These are phyloP conservation scores for Toxonevra muliebris DNA, from an alignment of 2,888 invertebrate genomes.

Conservation along the genomic window DNA sequence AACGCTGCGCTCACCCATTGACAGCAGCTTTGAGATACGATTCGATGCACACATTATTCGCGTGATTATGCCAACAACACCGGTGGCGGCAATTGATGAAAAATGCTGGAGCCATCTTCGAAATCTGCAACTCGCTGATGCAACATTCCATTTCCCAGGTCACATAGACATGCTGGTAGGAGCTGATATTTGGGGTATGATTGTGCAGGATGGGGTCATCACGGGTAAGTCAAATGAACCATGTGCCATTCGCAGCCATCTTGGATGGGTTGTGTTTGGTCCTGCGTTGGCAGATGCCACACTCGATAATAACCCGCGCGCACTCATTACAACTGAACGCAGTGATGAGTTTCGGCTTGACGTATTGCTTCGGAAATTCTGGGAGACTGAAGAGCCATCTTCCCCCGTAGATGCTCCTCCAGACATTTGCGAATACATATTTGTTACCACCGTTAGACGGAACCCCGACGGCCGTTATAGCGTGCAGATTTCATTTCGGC, in stretches of 20 bases:
- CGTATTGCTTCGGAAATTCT: slow-evolving; percentile 8
- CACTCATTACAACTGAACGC: not conserved
- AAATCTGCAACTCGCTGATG: slow-evolving; percentile 12
- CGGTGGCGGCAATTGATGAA: slow-evolving; percentile 2
- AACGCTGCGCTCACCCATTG: not conserved
- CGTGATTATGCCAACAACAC: slow-evolving; percentile 6
- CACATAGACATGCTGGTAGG: not conserved
- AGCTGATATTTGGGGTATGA: too few species aligned
- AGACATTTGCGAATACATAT: slow-evolving; percentile 16
- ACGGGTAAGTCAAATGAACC: slow-evolving; percentile 1
- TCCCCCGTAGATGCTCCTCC: not conserved
- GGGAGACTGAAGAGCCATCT: slow-evolving; percentile 20
- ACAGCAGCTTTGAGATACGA: not conserved
- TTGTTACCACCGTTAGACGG: slow-evolving; percentile 5
- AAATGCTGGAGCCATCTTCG: not conserved
- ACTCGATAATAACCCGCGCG: not conserved
- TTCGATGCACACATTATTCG: slow-evolving; percentile 15
- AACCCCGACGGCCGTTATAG: slow-evolving; percentile 15
- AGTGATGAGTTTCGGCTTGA: not conserved
- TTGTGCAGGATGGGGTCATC: slow-evolving; percentile 16
- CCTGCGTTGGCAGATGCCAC: slow-evolving; percentile 15
- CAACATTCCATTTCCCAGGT: slow-evolving; percentile 2
- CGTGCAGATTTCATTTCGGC: slow-evolving; percentile 26
- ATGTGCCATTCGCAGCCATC: slow-evolving; percentile 18
- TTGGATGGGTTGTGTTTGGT: slow-evolving; percentile 32